A percentile compares a stretch with the other conserved stretches of the same genome.
phyloP scores from a whole-genome alignment of 2,797 vertebrate species.

The Sebastes hubbsi region DNA sequence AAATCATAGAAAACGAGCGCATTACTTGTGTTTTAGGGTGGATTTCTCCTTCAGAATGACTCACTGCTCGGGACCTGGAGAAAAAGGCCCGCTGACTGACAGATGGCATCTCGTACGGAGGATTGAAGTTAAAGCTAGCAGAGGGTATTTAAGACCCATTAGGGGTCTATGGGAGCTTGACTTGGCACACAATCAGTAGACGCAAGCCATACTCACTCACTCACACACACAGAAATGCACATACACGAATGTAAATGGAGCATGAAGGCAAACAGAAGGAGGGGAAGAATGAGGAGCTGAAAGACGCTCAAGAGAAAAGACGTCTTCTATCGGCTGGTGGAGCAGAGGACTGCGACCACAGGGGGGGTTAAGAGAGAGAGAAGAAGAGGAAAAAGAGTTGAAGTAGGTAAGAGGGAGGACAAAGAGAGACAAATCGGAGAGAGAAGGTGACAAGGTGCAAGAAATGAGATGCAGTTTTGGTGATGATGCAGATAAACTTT shows the following conservation, averaged over 20 bases:
- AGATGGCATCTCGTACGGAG: conserved; percentile 60
- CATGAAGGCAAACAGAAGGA: conserved; percentile 66
- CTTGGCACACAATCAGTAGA: conserved; percentile 60
- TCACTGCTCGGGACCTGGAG: conserved; percentile 25
- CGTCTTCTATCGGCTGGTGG: conserved; percentile 12
- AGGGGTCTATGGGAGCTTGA: conserved; percentile 65
- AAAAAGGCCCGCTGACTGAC: conserved; percentile 61
- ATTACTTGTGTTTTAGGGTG: conserved; percentile 42
- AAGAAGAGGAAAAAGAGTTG: not conserved
- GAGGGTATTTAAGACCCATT: conserved; percentile 75
- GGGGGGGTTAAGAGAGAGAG: not conserved
- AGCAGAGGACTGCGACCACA: conserved; percentile 2
- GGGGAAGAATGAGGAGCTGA: conserved; percentile 55
- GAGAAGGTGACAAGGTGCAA: not conserved
- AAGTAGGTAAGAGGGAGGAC: not conserved
- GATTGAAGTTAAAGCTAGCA: conserved; percentile 60
- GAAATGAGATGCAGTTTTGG: not conserved
- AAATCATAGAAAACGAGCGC: not conserved
- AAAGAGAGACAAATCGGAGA: not conserved
- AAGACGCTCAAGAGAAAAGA: conserved; percentile 50
- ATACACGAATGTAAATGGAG: conserved; percentile 51
- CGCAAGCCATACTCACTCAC: conserved; percentile 30
- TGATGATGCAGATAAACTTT: not conserved
- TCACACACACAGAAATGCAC: conserved; percentile 12
- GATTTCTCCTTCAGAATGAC: conserved; percentile 39